A percentile compares a stretch with the other conserved stretches of the same genome.
Evolutionary conservation across 2,797 vertebrate genomes (phyloP).

Genomic region (Coccyzus lansbergi): DNA sequence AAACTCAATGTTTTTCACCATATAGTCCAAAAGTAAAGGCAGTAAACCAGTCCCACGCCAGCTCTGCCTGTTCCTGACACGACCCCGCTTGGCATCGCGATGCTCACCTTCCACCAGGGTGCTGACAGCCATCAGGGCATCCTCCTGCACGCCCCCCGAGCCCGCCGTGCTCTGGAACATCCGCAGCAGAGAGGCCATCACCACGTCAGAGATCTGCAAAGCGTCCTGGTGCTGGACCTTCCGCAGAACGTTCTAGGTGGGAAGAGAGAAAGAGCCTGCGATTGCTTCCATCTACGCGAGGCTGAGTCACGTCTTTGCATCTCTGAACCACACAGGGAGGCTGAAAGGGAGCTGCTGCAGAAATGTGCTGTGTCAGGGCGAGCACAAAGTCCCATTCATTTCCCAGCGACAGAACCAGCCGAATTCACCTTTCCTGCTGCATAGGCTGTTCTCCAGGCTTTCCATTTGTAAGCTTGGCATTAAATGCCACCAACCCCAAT

Average conservation of each 20-base stretch:
- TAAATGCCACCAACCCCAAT: neutral
- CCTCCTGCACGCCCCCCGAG: constrained; percentile 93
- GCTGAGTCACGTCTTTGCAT: rapidly evolving
- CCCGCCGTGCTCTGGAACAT: constrained; percentile 99
- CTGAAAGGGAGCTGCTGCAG: neutral
- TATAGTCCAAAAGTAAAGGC: neutral
- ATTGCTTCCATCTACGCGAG: neutral
- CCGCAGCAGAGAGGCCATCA: constrained; percentile 94
- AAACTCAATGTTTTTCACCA: rapidly evolving
- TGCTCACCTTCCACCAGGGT: constrained; percentile 93
- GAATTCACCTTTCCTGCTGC: neutral
- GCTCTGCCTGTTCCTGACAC: rapidly evolving
- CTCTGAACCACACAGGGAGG: neutral
- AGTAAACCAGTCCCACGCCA: neutral
- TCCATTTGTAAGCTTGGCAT: neutral
- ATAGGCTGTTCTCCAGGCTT: neutral
- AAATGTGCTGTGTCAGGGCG: constrained; percentile 6
- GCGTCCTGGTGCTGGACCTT: constrained; percentile 98
- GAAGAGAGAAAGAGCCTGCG: neutral
- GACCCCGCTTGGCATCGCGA: too few species aligned
- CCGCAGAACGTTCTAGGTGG: constrained; percentile 88
- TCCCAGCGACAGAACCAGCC: neutral
- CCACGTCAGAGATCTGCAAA: constrained; percentile 96
- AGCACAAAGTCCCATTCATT: neutral
- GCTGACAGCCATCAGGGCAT: constrained; percentile 97